phyloP scores from a whole-genome alignment of 2,797 vertebrate genomes.

The Propithecus perrieri region DNA sequence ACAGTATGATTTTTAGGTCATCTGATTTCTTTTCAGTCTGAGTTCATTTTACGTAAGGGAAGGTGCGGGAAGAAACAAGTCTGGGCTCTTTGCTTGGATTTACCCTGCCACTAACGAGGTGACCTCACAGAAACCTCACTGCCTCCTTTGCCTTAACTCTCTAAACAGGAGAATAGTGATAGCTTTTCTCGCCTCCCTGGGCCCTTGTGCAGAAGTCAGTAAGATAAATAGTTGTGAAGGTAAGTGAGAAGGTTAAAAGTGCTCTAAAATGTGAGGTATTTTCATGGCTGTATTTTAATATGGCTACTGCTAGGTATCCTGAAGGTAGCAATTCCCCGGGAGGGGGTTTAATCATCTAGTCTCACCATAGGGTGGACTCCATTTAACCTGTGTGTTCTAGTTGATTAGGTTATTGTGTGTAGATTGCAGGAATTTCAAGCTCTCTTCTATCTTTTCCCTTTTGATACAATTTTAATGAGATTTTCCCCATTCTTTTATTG shows the following conservation, averaged over 20 bases:
- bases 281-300: constrained; percentile 71
- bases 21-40: background rate
- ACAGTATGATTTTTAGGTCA: background rate
- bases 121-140: background rate
- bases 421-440: constrained; percentile 67
- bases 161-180: background rate
- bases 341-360: constrained; percentile 59
- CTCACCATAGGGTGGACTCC: constrained; percentile 60
- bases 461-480: constrained; percentile 79
- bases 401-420: constrained; percentile 79
- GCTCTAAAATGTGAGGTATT: constrained; percentile 59
- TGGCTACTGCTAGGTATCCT: constrained; percentile 52
- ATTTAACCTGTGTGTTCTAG: constrained; percentile 69
- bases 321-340: constrained; percentile 57
- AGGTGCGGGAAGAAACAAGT: background rate
- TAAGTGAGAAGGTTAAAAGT: constrained; percentile 53
- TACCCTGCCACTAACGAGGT: background rate
- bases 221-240: constrained; percentile 66
- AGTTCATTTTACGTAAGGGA: background rate
- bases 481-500: constrained; percentile 67
- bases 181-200: constrained; percentile 7
- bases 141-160: background rate
- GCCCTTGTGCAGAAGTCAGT: constrained; percentile 36
- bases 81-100: background rate
- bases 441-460: constrained; percentile 66